These are phyloP conservation scores for Rhabdomys pumilio DNA, from an alignment of 2,797 vertebrate species.

Conservation along the genomic window DNA sequence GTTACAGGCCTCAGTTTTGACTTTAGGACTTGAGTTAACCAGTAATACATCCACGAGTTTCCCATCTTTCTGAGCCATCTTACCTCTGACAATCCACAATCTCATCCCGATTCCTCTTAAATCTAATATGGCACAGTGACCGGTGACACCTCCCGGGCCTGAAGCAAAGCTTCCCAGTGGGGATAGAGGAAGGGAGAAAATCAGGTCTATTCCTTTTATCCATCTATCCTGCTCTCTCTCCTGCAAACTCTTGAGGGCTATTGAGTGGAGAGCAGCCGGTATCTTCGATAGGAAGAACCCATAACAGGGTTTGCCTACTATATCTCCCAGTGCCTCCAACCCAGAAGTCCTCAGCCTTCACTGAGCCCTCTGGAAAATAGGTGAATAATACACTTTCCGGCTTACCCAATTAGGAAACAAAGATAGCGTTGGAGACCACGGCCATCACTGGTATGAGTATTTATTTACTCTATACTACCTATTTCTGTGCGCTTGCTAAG, in stretches of 20 bases:
- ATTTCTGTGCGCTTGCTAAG: background rate
- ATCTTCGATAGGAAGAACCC: background rate
- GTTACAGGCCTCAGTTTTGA: background rate
- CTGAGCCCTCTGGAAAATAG: background rate
- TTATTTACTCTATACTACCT: background rate
- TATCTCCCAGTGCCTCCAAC: background rate
- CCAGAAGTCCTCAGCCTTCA: background rate
- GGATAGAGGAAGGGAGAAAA: background rate
- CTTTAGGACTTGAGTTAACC: background rate
- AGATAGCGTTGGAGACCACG: background rate
- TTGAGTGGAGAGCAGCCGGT: rapidly evolving
- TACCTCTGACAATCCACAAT: background rate
- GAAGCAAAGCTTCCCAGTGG: background rate
- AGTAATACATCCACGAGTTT: too few species aligned
- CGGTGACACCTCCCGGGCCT: rapidly evolving
- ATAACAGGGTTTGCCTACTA: background rate
- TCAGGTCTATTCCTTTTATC: background rate
- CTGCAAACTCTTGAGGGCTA: too few species aligned
- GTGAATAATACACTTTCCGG: background rate
- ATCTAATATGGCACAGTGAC: rapidly evolving
- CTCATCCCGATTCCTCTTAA: too few species aligned
- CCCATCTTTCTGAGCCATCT: rapidly evolving
- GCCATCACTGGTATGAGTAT: background rate
- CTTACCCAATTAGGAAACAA: background rate
- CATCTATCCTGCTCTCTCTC: background rate